These are phyloP conservation scores for Clupea harengus DNA, from an alignment of 2,113 vertebrate genomes.

Conservation along the genomic window DNA sequence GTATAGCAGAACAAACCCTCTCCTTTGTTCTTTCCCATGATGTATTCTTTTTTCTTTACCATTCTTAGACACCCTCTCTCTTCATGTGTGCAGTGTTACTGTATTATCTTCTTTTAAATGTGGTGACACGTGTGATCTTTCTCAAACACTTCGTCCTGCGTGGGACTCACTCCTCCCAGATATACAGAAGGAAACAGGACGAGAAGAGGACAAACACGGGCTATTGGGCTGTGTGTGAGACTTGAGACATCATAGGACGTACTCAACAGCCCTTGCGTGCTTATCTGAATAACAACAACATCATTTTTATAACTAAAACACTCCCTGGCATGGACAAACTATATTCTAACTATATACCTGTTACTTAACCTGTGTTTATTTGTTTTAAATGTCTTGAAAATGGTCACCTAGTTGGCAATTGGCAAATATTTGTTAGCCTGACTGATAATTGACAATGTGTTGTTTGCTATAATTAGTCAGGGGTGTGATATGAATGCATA, in stretches of 20 bases:
- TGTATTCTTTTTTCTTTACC: too few species aligned
- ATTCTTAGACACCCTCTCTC: too few species aligned
- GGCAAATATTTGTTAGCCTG: not conserved
- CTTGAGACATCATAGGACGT: too few species aligned
- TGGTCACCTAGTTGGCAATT: not conserved
- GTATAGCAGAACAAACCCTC: not conserved
- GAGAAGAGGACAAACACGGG: not conserved
- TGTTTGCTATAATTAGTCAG: not conserved
- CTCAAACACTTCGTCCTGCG: too few species aligned
- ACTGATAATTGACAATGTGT: not conserved
- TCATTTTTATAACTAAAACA: not conserved
- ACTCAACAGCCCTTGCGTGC: too few species aligned
- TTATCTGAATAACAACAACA: not conserved
- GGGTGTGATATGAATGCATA: conserved; percentile 1
- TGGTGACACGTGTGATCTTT: too few species aligned
- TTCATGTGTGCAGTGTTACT: too few species aligned
- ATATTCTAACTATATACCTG: not conserved
- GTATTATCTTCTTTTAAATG: too few species aligned
- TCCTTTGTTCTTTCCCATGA: not conserved
- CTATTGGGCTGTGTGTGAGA: too few species aligned
- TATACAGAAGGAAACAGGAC: not conserved
- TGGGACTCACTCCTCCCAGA: too few species aligned
- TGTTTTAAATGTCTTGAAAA: too few species aligned
- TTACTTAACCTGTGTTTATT: too few species aligned
- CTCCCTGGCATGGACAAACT: not conserved